phyloP scores from a whole-genome alignment of 2,888 invertebrate species.

The Polydesmus complanatus region DNA sequence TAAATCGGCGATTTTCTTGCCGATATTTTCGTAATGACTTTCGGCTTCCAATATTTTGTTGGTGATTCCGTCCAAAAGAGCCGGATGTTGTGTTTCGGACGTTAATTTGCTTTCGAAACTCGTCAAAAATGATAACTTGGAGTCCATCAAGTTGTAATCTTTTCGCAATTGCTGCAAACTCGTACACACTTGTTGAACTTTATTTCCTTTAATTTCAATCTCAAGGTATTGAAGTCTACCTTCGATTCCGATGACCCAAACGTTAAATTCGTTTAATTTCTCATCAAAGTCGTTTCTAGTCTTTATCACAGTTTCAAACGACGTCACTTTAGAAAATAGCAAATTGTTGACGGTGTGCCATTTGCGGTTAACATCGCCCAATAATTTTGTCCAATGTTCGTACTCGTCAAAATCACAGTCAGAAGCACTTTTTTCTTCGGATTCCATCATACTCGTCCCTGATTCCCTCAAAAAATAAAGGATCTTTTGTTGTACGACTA shows the following conservation, averaged over 20 bases:
- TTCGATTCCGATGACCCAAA: background rate
- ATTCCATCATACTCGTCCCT: background rate
- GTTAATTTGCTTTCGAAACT: background rate
- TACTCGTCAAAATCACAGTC: background rate
- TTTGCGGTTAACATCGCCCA: constrained; percentile 6
- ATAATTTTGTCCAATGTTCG: background rate
- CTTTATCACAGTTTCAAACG: background rate
- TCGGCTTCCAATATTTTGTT: background rate
- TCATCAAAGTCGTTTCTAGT: constrained; percentile 9
- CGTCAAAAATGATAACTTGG: background rate
- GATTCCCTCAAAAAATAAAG: constrained; percentile 8
- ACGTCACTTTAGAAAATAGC: background rate
- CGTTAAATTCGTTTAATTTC: background rate
- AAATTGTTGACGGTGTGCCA: constrained; percentile 8
- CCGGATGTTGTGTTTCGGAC: background rate
- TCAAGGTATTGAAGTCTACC: no score
- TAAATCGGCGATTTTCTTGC: background rate
- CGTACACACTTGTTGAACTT: background rate
- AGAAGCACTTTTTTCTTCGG: background rate
- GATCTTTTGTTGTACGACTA: constrained; percentile 4
- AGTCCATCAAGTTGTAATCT: background rate
- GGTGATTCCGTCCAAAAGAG: background rate
- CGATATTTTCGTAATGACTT: constrained; percentile 1
- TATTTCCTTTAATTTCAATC: background rate
- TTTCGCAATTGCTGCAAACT: background rate